phyloP scores from a whole-genome alignment of 2,888 invertebrate genomes.

The Lasioglossum villosulum region DNA sequence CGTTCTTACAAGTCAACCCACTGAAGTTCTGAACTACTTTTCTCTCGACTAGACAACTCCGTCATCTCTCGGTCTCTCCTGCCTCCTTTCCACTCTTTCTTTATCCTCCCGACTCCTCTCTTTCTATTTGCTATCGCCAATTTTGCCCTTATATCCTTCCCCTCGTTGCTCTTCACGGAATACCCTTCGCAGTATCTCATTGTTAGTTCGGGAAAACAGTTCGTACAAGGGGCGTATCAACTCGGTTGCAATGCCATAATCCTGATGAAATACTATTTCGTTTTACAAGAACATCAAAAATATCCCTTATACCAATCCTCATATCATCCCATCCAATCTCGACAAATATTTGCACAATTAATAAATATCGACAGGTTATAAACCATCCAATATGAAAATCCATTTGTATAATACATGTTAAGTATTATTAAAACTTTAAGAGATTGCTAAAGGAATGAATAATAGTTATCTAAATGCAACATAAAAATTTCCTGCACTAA shows the following conservation, averaged over 20 bases:
- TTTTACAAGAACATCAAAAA: not conserved
- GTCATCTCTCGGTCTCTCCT: slow-evolving; percentile 37
- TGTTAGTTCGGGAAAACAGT: not conserved
- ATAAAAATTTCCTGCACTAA: not conserved
- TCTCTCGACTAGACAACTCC: slow-evolving; percentile 57
- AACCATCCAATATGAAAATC: no score
- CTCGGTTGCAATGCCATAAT: not conserved
- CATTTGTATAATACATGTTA: not conserved
- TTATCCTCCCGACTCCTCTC: not conserved
- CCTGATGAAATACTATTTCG: not conserved
- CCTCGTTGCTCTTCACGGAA: slow-evolving; percentile 17
- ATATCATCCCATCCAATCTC: no score
- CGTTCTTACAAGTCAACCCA: slow-evolving; percentile 35
- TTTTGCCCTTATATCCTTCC: slow-evolving; percentile 16
- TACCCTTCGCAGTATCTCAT: not conserved
- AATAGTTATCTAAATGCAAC: no score
- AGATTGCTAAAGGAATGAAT: no score
- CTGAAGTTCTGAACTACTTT: slow-evolving; percentile 58
- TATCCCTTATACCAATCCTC: not conserved
- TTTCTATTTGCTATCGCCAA: slow-evolving; percentile 3
- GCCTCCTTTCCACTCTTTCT: not conserved
- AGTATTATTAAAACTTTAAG: no score
- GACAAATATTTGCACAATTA: not conserved
- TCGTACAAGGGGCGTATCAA: not conserved
- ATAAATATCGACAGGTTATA: not conserved